Evolutionary conservation across 2,113 vertebrate genomes (phyloP), one percentile per base, ranked within the genome.

Genomic region (Ailuropoda melanoleuca): DNA sequence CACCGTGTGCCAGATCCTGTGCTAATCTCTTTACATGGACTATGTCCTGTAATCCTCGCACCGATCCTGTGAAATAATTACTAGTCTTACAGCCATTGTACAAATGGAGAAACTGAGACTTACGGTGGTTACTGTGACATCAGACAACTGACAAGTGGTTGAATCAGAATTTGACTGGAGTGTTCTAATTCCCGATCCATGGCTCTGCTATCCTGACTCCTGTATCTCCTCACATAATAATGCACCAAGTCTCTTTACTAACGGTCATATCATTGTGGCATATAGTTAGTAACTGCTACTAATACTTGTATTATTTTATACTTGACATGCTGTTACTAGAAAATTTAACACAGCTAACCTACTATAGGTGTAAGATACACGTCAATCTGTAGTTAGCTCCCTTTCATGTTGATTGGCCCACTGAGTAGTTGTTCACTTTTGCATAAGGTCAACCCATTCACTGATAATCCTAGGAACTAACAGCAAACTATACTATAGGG

Each of bases 101-200:
- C 26, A 86, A 78, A 93, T 37, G 13, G 34, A 95, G 55, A 95
- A 60, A 88, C 55, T 88, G 56, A 92, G 46, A 90, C 62, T 60
- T 74, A 95, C 0, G 50, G n/a, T 43, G 39, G 50, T 68, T 83
- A 68, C 13, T 90, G 29, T 64, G 19, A 80, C 14, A 74, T 93
- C 37, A 81, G 37, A 93, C 26, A 88, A 84, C 24, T 80, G 83
- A 24, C 46, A 90, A 55, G 17, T 17, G 19, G 43, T 48, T 91
- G 70, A 94, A 60, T 53, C 43, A 93, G 90, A 48, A 93, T 96
- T 46, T 85, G 64, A 68, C 23, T 34, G 31, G 9, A 72, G 13
- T 60, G 46, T 23, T 87, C 18, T 1, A 39, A 88, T 75, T 90
- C 6, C 11, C 37, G 26, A 64, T 39, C n/a, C 15, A 92, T 66